Percentiles rank a stretch among this genome's conserved stretches.
phyloP scores from a whole-genome alignment of 2,888 invertebrate genomes.

The Chrysolina americana region DNA sequence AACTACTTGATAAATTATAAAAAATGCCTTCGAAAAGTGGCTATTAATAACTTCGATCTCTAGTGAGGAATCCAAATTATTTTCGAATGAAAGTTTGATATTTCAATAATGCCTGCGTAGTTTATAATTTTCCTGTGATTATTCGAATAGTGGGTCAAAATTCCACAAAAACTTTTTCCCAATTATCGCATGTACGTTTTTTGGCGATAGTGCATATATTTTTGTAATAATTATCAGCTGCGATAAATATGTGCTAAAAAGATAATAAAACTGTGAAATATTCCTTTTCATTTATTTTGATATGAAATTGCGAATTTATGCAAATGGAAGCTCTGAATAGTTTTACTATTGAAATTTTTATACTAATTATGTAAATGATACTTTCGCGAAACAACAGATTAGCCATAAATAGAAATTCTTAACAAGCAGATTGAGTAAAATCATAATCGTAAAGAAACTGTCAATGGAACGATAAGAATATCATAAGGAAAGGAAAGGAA shows the following conservation, averaged over 20 bases:
- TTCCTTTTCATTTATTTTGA: slow-evolving; percentile 47
- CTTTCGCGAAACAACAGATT: slow-evolving; percentile 40
- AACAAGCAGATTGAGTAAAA: slow-evolving; percentile 24
- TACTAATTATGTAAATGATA: slow-evolving; percentile 41
- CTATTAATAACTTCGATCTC: no score
- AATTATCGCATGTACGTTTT: background rate
- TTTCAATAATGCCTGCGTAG: no score
- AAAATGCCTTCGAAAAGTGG: no score
- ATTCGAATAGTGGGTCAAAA: background rate
- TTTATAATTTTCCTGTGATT: no score
- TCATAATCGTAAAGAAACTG: background rate
- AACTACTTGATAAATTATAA: no score
- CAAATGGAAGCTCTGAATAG: slow-evolving; percentile 38
- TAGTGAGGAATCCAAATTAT: no score
- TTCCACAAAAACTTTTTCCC: background rate
- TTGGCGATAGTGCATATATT: slow-evolving; percentile 20
- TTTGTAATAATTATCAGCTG: slow-evolving; percentile 34
- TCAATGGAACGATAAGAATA: background rate
- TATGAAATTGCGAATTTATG: slow-evolving; percentile 51
- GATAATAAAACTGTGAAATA: slow-evolving; percentile 49
- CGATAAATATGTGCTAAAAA: slow-evolving; percentile 39
- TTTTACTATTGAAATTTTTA: slow-evolving; percentile 39
- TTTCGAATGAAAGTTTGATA: no score
- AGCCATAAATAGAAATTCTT: slow-evolving; percentile 29
- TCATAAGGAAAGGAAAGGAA: background rate